Evolutionary conservation across 1,140 invertebrate species (phyloP).

Genomic region (Mamestra configurata): DNA sequence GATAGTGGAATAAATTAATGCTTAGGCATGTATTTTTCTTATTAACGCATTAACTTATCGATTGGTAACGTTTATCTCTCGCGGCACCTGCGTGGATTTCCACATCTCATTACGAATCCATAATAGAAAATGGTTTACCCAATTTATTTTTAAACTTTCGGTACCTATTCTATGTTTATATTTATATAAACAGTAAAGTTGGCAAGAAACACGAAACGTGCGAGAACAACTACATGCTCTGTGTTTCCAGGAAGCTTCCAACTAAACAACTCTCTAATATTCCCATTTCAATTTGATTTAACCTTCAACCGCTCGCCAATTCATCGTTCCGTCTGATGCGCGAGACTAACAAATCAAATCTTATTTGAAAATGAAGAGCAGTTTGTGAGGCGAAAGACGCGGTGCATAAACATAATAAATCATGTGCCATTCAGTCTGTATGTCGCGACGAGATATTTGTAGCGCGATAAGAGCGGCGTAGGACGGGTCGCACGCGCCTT

Average conservation of each 20-base stretch:
- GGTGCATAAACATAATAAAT: slow-evolving; percentile 79
- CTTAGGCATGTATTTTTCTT: not conserved
- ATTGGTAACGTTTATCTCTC: not conserved
- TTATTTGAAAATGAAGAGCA: slow-evolving; percentile 65
- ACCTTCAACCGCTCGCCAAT: slow-evolving; percentile 76
- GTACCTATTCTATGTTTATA: slow-evolving; percentile 37
- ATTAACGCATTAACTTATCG: not conserved
- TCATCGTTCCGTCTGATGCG: slow-evolving; percentile 67
- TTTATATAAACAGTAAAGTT: slow-evolving; percentile 73
- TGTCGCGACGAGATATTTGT: slow-evolving; percentile 69
- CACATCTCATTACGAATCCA: not conserved
- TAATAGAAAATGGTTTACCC: not conserved
- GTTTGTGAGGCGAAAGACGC: slow-evolving; percentile 59
- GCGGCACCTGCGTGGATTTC: too few species aligned
- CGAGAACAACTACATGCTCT: slow-evolving; percentile 65
- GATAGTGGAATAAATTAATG: not conserved
- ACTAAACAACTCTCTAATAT: slow-evolving; percentile 62
- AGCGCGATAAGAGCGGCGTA: slow-evolving; percentile 66
- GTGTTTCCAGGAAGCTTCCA: slow-evolving; percentile 75
- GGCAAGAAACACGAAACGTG: slow-evolving; percentile 70
- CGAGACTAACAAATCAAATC: slow-evolving; percentile 74
- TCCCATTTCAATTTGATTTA: slow-evolving; percentile 68
- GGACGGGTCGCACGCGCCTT: slow-evolving; percentile 51
- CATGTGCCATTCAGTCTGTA: slow-evolving; percentile 67
- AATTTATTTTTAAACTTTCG: slow-evolving; percentile 47